Evolutionary conservation across 2,888 invertebrate genomes (phyloP).

Genomic region (Heteropelma amictum): DNA sequence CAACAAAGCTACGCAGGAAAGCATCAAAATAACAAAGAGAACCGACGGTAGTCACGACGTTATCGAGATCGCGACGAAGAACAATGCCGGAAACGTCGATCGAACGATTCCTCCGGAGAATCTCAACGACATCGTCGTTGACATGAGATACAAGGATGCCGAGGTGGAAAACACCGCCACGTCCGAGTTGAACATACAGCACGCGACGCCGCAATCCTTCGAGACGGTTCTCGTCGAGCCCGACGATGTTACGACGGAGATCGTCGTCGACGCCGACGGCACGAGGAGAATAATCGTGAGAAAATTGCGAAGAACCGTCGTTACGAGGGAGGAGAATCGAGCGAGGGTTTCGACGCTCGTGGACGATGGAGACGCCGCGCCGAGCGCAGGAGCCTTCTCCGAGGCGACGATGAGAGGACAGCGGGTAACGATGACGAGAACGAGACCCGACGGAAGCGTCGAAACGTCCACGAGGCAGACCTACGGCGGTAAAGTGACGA

Average conservation of each 20-base stretch:
- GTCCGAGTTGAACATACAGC: constrained; percentile 85
- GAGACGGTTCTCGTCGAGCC: constrained; percentile 91
- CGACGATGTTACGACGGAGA: constrained; percentile 89
- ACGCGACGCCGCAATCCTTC: constrained; percentile 86
- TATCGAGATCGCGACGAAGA: constrained; percentile 76
- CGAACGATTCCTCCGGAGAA: constrained; percentile 10
- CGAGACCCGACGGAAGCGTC: constrained; percentile 82
- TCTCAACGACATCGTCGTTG: constrained; percentile 83
- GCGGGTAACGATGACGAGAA: constrained; percentile 81
- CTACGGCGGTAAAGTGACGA: constrained; percentile 83
- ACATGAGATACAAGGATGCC: constrained; percentile 84
- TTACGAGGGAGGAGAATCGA: constrained; percentile 82
- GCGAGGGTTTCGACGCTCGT: constrained; percentile 81
- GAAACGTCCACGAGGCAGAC: constrained; percentile 83
- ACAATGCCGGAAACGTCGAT: constrained; percentile 57
- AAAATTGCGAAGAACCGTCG: constrained; percentile 84
- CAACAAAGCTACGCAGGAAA: constrained; percentile 66
- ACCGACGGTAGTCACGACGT: constrained; percentile 74
- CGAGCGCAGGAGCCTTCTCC: constrained; percentile 83
- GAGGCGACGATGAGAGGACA: constrained; percentile 85
- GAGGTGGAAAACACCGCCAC: constrained; percentile 79
- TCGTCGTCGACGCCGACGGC: constrained; percentile 88
- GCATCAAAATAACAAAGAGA: constrained; percentile 72
- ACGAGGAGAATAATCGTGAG: constrained; percentile 88
- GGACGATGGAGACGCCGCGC: constrained; percentile 78